A percentile compares a stretch with the other conserved stretches of the same genome.
Conservation (phyloP, 64 coral and sea anemone genomes). For the Trachythela sp. region DNA sequence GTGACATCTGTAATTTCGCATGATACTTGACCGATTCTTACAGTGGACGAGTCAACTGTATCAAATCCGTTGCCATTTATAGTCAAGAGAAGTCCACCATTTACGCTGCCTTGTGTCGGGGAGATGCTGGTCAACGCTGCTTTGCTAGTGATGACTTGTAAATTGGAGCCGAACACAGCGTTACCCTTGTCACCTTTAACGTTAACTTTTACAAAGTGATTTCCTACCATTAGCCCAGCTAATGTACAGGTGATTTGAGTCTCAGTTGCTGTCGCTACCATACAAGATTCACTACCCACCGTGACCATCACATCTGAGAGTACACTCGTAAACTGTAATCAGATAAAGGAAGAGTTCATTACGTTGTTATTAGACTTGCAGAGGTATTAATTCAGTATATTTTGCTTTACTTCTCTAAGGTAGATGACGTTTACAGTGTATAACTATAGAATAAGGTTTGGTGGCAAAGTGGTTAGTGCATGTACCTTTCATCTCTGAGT, state of each 20-base stretch:
- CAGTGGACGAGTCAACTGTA: constrained; percentile 18
- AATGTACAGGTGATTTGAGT: constrained; percentile 36
- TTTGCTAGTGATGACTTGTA: neutral
- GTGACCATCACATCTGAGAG: constrained; percentile 46
- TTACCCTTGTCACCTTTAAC: constrained; percentile 39
- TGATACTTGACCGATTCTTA: constrained; percentile 27
- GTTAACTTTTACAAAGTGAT: constrained; percentile 41
- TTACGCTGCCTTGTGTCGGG: constrained; percentile 52
- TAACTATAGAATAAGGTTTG: too few relatives aligned
- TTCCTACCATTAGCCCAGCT: constrained; percentile 41
- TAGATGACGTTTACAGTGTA: too few relatives aligned
- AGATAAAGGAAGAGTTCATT: too few relatives aligned
- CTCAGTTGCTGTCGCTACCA: constrained; percentile 1
- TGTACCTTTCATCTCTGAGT: too few relatives aligned
- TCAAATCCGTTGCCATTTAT: constrained; percentile 78
- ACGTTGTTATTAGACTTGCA: too few relatives aligned
- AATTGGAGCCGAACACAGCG: neutral
- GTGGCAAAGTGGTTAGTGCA: too few relatives aligned
- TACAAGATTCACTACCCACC: constrained; percentile 39
- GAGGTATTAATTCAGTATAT: too few relatives aligned
- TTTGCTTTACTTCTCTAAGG: too few relatives aligned
- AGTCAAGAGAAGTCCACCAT: constrained; percentile 62
- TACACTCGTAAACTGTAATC: constrained; percentile 39
- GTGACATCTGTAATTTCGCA: constrained; percentile 49
- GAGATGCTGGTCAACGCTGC: constrained; percentile 28